phyloP scores from a whole-genome alignment of 2,888 invertebrate genomes.

The Megalurothrips usitatus region DNA sequence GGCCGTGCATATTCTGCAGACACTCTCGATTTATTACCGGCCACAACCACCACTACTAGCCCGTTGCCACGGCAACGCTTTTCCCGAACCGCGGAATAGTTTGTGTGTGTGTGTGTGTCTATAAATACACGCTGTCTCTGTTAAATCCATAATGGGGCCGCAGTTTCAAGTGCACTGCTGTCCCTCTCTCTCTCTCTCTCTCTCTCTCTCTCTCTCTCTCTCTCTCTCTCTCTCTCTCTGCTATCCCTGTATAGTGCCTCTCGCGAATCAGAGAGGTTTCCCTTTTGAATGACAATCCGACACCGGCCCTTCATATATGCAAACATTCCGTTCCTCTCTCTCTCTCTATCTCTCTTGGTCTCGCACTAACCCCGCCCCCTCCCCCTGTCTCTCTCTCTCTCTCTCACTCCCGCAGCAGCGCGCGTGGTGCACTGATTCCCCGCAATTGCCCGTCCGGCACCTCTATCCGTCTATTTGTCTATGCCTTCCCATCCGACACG shows the following conservation, averaged over 20 bases:
- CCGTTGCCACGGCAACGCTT: neutral
- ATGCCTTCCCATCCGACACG: constrained; percentile 9
- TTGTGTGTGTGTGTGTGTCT: neutral
- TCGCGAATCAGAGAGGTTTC: constrained; percentile 9
- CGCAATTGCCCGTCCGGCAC: constrained; percentile 20
- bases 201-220: too few species aligned
- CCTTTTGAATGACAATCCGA: constrained; percentile 26
- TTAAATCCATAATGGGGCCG: constrained; percentile 22
- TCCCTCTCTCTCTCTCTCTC: too few species aligned
- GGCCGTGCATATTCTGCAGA: too few species aligned
- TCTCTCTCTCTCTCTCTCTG: too few species aligned
- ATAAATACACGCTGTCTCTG: neutral
- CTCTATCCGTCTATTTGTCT: constrained; percentile 26
- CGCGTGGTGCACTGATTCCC: constrained; percentile 3
- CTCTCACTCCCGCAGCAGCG: neutral
- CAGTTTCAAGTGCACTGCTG: neutral
- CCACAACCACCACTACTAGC: too few species aligned
- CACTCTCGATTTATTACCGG: too few species aligned
- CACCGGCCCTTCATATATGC: constrained; percentile 21
- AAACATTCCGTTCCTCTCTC: neutral
- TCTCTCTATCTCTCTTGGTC: too few species aligned
- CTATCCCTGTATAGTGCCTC: neutral
- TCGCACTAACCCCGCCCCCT: neutral
- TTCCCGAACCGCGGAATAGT: constrained; percentile 2
- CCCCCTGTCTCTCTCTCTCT: neutral